phyloP scores from a whole-genome alignment of 2,888 invertebrate genomes.

The Pristionchus arcanus region DNA sequence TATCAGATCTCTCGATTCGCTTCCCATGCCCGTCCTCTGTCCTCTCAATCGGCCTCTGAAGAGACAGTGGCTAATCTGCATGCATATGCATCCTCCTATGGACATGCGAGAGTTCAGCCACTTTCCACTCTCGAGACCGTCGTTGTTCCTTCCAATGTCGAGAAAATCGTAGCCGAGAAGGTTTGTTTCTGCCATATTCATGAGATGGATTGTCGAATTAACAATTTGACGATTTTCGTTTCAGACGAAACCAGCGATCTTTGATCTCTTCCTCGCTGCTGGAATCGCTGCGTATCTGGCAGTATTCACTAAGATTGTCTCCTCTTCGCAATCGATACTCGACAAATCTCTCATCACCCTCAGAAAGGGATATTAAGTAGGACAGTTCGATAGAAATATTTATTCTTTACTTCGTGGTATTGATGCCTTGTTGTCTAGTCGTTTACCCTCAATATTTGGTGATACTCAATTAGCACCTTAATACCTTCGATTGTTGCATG shows the following conservation, averaged over 20 bases:
- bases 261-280: constrained; percentile 94
- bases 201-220: not conserved
- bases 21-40: constrained; percentile 64
- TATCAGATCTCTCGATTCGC: constrained; percentile 61
- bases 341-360: constrained; percentile 33
- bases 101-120: constrained; percentile 41
- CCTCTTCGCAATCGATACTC: constrained; percentile 42
- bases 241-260: constrained; percentile 92
- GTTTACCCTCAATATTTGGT: not conserved
- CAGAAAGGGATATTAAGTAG: constrained; percentile 47
- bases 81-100: constrained; percentile 60
- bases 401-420: constrained; percentile 6
- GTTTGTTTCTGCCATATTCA: not conserved
- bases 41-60: constrained; percentile 63
- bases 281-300: constrained; percentile 90
- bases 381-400: not conserved
- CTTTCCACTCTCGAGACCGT: constrained; percentile 13
- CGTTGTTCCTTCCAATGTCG: constrained; percentile 1
- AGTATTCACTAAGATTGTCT: constrained; percentile 85
- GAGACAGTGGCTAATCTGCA: constrained; percentile 62
- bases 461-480: constrained; percentile 32
- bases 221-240: constrained; percentile 40
- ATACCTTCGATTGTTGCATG: constrained; percentile 24
- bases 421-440: not conserved
- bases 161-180: constrained; percentile 54